A percentile compares a stretch with the other conserved stretches of the same genome.
Evolutionary conservation across 2,113 vertebrate genomes (phyloP).

Genomic region (Leucopsar rothschildi): DNA sequence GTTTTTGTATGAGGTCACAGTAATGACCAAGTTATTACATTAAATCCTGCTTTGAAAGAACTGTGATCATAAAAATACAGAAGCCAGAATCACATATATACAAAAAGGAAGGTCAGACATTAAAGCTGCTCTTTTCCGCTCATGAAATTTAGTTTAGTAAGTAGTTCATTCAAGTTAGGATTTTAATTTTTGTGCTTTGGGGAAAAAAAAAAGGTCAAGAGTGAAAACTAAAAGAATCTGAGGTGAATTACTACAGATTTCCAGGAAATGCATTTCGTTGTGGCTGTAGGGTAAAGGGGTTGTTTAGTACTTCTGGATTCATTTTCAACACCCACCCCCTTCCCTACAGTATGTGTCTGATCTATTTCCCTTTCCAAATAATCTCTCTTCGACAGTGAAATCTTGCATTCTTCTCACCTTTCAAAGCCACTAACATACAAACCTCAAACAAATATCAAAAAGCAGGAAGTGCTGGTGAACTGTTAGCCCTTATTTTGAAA

Average conservation of each 20-base stretch:
- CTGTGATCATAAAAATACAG: neutral
- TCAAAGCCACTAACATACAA: neutral
- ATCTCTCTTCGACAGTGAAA: neutral
- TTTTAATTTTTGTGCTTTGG: neutral
- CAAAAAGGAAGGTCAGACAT: neutral
- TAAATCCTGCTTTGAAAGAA: constrained; percentile 4
- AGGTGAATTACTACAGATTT: neutral
- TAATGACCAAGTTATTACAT: constrained; percentile 3
- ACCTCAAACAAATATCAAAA: neutral
- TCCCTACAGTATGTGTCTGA: neutral
- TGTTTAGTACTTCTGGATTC: neutral
- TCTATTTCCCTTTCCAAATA: neutral
- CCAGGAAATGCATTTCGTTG: neutral
- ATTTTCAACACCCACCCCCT: neutral
- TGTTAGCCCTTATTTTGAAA: constrained; percentile 20
- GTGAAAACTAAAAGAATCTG: neutral
- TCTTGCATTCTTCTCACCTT: neutral
- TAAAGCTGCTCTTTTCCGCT: neutral
- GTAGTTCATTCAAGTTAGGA: neutral
- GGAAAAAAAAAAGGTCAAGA: neutral
- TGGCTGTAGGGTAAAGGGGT: neutral
- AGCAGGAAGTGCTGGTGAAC: neutral
- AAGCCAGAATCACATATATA: neutral
- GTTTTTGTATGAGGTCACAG: neutral
- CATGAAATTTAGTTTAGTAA: neutral